These are phyloP conservation scores for Platysteira castanea DNA, from an alignment of 2,113 vertebrate genomes.

Conservation along the genomic window DNA sequence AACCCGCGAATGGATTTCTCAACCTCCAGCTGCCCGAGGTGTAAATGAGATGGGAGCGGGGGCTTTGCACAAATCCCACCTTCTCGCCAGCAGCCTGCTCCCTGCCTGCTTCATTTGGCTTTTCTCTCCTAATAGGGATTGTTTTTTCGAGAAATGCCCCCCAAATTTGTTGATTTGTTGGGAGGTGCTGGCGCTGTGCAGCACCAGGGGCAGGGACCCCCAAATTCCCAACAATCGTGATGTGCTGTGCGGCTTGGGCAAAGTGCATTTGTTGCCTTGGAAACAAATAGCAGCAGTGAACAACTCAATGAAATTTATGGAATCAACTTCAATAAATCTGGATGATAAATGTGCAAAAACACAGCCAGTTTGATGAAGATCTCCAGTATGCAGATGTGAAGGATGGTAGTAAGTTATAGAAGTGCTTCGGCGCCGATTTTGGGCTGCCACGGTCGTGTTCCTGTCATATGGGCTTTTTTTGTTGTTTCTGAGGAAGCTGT, in stretches of 20 bases:
- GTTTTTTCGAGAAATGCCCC: background rate
- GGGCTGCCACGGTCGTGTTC: background rate
- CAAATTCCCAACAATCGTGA: slow-evolving; percentile 40
- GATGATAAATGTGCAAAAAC: slow-evolving; percentile 66
- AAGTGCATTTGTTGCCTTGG: slow-evolving; percentile 74
- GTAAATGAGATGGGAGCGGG: slow-evolving; percentile 33
- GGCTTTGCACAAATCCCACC: background rate
- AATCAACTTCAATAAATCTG: slow-evolving; percentile 66
- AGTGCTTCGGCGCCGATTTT: background rate
- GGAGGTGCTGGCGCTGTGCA: background rate
- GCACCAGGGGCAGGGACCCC: slow-evolving; percentile 60
- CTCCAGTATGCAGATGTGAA: slow-evolving; percentile 48
- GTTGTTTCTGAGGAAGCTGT: slow-evolving; percentile 55
- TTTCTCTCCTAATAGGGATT: background rate
- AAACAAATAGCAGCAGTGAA: slow-evolving; percentile 71
- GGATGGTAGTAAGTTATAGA: slow-evolving; percentile 28
- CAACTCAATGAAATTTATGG: slow-evolving; percentile 74
- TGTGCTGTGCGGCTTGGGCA: slow-evolving; percentile 50
- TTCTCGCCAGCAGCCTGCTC: background rate
- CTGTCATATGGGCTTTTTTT: background rate
- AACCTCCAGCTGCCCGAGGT: slow-evolving; percentile 6
- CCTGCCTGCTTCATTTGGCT: background rate
- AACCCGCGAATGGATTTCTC: slow-evolving; percentile 54
- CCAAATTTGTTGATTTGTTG: background rate
- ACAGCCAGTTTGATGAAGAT: slow-evolving; percentile 36